phyloP scores from a whole-genome alignment of 2,888 invertebrate genomes.

The Idaea biselata region DNA sequence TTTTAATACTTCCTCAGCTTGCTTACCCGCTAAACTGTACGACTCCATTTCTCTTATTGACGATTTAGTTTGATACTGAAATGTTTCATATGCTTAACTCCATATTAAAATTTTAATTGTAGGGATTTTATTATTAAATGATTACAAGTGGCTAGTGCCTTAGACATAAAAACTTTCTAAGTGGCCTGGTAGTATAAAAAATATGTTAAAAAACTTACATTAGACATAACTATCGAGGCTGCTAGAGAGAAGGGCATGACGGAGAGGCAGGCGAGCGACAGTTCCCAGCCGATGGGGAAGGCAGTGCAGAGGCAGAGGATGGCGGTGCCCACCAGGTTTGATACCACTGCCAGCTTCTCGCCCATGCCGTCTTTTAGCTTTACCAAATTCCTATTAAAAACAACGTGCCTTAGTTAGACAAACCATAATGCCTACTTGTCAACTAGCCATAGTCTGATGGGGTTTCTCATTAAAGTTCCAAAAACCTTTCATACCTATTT shows the following conservation, averaged over 20 bases:
- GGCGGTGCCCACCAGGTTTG: slow-evolving; percentile 86
- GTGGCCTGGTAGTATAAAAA: neutral
- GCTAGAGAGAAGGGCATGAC: slow-evolving; percentile 89
- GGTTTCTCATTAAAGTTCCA: too few relatives aligned
- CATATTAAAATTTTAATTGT: too few relatives aligned
- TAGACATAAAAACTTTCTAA: too few relatives aligned
- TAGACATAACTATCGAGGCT: slow-evolving; percentile 86
- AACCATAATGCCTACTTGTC: neutral
- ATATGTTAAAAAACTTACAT: slow-evolving; percentile 70
- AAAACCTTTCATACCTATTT: too few relatives aligned
- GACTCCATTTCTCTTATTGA: slow-evolving; percentile 84
- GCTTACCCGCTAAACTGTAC: slow-evolving; percentile 89
- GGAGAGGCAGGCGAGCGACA: slow-evolving; percentile 88
- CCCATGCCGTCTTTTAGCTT: slow-evolving; percentile 92
- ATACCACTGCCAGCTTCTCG: slow-evolving; percentile 89
- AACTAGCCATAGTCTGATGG: neutral
- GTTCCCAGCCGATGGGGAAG: slow-evolving; percentile 90
- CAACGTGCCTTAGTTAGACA: neutral
- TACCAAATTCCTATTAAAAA: slow-evolving; percentile 82
- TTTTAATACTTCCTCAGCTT: slow-evolving; percentile 89
- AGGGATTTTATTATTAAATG: too few relatives aligned
- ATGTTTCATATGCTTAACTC: slow-evolving; percentile 4
- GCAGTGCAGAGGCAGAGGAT: slow-evolving; percentile 85
- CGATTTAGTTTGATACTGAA: slow-evolving; percentile 82
- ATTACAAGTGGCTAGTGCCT: too few relatives aligned